Evolutionary conservation across 1,140 invertebrate genomes (phyloP).

Genomic region (Hylaeus volcanicus): DNA sequence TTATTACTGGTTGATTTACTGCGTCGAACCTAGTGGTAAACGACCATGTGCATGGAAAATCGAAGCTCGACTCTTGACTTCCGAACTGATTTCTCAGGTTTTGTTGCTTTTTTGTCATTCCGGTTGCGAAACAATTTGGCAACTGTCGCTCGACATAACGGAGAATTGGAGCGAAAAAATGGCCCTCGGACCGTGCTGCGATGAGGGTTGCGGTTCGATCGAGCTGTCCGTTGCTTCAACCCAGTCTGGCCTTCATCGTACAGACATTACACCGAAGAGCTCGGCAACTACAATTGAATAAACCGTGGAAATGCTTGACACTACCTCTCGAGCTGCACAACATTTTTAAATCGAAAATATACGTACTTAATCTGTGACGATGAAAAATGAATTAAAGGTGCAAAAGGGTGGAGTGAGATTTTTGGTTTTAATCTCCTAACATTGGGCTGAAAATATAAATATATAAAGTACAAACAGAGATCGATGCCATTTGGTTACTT

Average conservation of each 20-base stretch:
- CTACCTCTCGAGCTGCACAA: too few species aligned
- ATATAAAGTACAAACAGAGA: too few species aligned
- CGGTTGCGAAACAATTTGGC: neutral
- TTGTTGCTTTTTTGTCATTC: neutral
- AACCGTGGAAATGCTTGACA: neutral
- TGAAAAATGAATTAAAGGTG: too few species aligned
- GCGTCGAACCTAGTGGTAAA: neutral
- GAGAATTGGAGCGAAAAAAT: neutral
- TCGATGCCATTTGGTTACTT: too few species aligned
- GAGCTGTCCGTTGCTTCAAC: neutral
- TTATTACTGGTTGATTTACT: too few species aligned
- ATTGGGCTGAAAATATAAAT: too few species aligned
- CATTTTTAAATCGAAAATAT: too few species aligned
- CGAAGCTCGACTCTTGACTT: neutral
- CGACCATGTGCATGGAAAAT: neutral
- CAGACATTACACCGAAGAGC: neutral
- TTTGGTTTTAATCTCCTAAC: too few species aligned
- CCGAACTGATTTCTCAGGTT: too few species aligned
- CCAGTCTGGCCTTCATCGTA: neutral
- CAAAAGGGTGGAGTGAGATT: too few species aligned
- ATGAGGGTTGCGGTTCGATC: neutral
- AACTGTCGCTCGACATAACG: neutral
- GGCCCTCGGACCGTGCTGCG: neutral
- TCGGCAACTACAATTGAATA: constrained; percentile 21
- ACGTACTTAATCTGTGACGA: too few species aligned